A percentile compares a stretch with the other conserved stretches of the same genome.
Evolutionary conservation across 1,140 invertebrate species (phyloP).

Genomic region (Tribolium madens): DNA sequence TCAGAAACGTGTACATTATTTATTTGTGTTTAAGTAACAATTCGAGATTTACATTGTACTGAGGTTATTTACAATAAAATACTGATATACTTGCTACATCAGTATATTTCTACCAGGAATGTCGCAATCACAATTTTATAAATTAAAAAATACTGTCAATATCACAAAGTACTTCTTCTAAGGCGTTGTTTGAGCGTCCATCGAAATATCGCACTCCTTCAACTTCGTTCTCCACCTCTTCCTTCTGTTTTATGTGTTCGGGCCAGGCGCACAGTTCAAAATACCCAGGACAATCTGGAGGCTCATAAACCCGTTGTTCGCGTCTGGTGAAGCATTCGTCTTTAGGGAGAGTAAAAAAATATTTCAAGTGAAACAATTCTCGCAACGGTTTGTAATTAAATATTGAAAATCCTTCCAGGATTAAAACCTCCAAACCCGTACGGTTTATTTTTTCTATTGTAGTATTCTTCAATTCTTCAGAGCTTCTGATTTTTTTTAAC

Average conservation of each 20-base stretch:
- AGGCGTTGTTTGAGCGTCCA: slow-evolving; percentile 42
- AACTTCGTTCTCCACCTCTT: slow-evolving; percentile 51
- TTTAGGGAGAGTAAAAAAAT: slow-evolving; percentile 77
- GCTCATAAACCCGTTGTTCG: slow-evolving; percentile 75
- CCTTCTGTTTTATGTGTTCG: slow-evolving; percentile 64
- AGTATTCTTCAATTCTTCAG: background rate
- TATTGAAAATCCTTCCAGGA: slow-evolving; percentile 83
- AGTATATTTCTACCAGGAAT: background rate
- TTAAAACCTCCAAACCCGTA: slow-evolving; percentile 70
- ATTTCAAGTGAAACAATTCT: slow-evolving; percentile 77
- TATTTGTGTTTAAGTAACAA: slow-evolving; percentile 15
- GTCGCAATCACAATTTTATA: background rate
- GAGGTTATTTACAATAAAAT: slow-evolving; percentile 37
- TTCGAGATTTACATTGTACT: slow-evolving; percentile 18
- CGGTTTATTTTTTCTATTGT: slow-evolving; percentile 46
- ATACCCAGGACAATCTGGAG: slow-evolving; percentile 83
- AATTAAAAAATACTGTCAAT: slow-evolving; percentile 40
- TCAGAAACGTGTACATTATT: slow-evolving; percentile 12
- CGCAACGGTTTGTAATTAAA: slow-evolving; percentile 76
- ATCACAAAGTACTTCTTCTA: slow-evolving; percentile 52
- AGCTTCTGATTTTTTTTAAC: background rate
- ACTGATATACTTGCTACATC: slow-evolving; percentile 20
- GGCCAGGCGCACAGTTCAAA: slow-evolving; percentile 85
- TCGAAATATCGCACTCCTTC: slow-evolving; percentile 54
- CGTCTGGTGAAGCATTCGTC: slow-evolving; percentile 76